These are phyloP conservation scores for Denticeps clupeoides DNA, from an alignment of 2,797 vertebrate genomes.

Conservation along the genomic window DNA sequence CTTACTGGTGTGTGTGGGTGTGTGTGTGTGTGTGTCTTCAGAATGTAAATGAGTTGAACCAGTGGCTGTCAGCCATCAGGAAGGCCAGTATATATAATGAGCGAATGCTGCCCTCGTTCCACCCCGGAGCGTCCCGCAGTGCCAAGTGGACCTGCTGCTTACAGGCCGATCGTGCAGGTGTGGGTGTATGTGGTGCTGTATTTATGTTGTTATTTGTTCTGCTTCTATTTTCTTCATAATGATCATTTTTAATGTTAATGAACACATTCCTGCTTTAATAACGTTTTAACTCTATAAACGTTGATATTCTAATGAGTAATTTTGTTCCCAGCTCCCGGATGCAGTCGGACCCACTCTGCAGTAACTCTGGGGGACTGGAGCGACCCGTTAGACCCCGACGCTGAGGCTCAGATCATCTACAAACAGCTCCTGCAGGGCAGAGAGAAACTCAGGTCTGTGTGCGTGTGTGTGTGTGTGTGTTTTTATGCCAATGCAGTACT, in stretches of 20 bases:
- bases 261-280: too few relatives aligned
- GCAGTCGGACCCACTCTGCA: conserved; percentile 78
- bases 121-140: conserved; percentile 70
- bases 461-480: conserved; percentile 1
- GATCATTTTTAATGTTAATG: too few relatives aligned
- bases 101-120: conserved; percentile 68
- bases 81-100: conserved; percentile 76
- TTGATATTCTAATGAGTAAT: too few relatives aligned
- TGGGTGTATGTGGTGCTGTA: conserved; percentile 19
- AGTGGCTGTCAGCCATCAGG: conserved; percentile 81
- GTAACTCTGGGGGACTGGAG: conserved; percentile 80
- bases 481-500: too few relatives aligned
- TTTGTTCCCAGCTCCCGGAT: conserved; percentile 66
- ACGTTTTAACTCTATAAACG: too few relatives aligned
- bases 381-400: conserved; percentile 74
- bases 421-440: conserved; percentile 70
- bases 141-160: conserved; percentile 84
- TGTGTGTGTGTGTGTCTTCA: conserved; percentile 29
- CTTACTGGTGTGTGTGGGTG: conserved; percentile 5
- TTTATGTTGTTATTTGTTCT: conserved; percentile 7
- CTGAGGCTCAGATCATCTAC: conserved; percentile 74
- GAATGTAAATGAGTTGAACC: conserved; percentile 84
- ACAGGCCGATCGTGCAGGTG: conserved; percentile 64
- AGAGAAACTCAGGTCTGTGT: conserved; percentile 73
- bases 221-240: not conserved